Percentiles rank a stretch among this genome's conserved stretches.
These are phyloP conservation scores for Calcarius lapponicus DNA, from an alignment of 2,797 vertebrate species.

Conservation along the genomic window DNA sequence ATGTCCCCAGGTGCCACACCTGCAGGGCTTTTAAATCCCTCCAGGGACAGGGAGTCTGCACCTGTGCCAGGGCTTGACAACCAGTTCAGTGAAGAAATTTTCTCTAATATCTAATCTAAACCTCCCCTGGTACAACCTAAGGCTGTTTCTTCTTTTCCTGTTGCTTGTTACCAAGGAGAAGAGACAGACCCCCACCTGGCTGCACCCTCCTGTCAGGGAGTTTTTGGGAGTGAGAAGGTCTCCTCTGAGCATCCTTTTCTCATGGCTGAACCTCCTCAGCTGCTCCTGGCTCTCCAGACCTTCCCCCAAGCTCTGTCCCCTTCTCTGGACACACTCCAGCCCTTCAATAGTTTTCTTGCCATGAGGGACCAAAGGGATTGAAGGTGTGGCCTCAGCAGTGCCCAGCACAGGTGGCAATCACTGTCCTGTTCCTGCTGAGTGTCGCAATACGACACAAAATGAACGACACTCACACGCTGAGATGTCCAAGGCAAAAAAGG, in stretches of 20 bases:
- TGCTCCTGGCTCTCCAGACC: background rate
- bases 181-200: background rate
- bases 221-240: background rate
- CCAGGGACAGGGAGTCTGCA: background rate
- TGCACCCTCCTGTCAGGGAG: background rate
- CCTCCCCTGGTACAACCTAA: background rate
- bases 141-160: background rate
- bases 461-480: no score
- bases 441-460: no score
- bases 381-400: background rate
- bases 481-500: no score
- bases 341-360: no score
- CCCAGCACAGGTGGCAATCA: background rate
- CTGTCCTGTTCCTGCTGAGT: background rate
- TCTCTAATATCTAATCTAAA: fast-evolving
- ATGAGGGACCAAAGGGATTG: fast-evolving
- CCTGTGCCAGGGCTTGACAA: background rate
- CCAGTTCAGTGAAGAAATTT: no score
- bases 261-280: background rate
- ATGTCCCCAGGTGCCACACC: background rate
- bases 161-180: no score
- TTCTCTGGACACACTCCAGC: background rate
- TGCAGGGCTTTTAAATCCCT: background rate
- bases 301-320: background rate
- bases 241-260: background rate